Evolutionary conservation across 2,888 invertebrate genomes (phyloP).

Genomic region (Dendrolimus houi): DNA sequence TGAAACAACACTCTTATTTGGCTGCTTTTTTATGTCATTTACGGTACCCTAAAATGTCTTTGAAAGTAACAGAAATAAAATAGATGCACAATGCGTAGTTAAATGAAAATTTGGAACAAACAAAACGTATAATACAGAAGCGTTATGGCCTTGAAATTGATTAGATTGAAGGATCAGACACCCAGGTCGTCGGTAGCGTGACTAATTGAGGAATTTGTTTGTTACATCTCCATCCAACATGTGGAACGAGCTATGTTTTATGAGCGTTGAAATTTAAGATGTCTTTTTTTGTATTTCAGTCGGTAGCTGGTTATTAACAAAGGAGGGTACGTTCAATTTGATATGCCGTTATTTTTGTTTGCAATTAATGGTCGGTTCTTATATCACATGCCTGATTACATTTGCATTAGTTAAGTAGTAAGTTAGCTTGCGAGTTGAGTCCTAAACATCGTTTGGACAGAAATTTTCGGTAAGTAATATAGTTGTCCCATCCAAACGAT

Average conservation of each 20-base stretch:
- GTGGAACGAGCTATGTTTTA: neutral
- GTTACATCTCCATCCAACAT: neutral
- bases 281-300: neutral
- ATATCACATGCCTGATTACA: too few species aligned
- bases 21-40: neutral
- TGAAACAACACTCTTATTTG: too few species aligned
- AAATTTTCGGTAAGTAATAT: too few species aligned
- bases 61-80: too few species aligned
- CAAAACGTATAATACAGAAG: neutral
- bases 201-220: slow-evolving; percentile 34
- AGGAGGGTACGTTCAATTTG: neutral
- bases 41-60: neutral
- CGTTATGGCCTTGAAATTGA: neutral
- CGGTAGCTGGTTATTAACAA: neutral
- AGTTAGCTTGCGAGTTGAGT: too few species aligned
- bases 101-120: neutral
- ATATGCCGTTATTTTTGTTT: neutral
- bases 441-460: too few species aligned
- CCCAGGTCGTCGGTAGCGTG: slow-evolving; percentile 47
- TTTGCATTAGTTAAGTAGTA: too few species aligned
- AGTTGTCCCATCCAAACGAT: too few species aligned
- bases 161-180: slow-evolving; percentile 25
- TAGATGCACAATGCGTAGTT: neutral
- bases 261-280: neutral
- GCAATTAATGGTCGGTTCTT: too few species aligned